Base-by-base conservation (phyloP, 2,113 vertebrate species). In the Cavia aperea region DNA sequence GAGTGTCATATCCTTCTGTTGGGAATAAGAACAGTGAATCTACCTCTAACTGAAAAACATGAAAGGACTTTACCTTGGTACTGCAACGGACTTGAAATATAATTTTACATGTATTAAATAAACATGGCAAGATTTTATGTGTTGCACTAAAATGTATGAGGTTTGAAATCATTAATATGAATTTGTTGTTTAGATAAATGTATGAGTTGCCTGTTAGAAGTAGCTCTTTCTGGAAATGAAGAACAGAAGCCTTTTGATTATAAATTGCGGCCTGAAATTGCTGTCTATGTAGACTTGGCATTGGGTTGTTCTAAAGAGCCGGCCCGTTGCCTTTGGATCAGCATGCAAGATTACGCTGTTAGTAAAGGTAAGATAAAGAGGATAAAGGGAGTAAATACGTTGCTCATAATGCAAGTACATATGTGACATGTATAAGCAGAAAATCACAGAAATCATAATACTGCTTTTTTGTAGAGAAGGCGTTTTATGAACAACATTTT, bases 181-280 rank as follows among this genome's bases (percentile, higher is more conserved):
- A 18, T 86, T 94, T 93, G 96, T 88, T 92, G 78, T 91, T 49
- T 96, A 99, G 99, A 99, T 95, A 97, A 98, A 81, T 99, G 98
- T 94, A 99, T 99, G 97, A 99, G 98, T 97, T 99, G 98, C 9
- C 88, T 99, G 21, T 95, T 99, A 95, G 99, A 99, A 96, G 99
- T 98, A 46, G 98, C 99, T 21, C 97, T 99, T 39, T 99, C 98
- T 15, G 99, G 98, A 68, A 99, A 99, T n/a, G 99, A 99, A 91
- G 99, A 99, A 90, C 99, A 99, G 97, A 99, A 99, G 95, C 99
- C 99, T 2, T 98, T 99, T 89, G 99, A 99, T 97, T 99, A 98
- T 91, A 98, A 98, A 0, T 92, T 99, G 95, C 97, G 97, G 72
- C 98, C 99, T 31, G 99, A 99, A 93, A 97, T 99, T 95, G 97